These are phyloP conservation scores for Lagorchestes hirsutus DNA, from an alignment of 2,797 vertebrate genomes.

Conservation along the genomic window DNA sequence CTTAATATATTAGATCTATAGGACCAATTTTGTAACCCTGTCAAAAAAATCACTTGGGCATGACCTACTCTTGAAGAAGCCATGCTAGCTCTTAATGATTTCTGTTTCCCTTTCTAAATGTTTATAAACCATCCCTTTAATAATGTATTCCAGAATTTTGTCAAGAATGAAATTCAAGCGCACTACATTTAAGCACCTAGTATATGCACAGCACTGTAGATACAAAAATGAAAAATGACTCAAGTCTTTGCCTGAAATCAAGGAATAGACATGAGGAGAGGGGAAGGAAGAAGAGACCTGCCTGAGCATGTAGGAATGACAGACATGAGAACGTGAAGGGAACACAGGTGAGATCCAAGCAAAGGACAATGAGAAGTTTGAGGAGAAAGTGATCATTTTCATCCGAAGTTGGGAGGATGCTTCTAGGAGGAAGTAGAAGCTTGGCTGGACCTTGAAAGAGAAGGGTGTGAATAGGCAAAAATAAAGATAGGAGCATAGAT, in stretches of 20 bases:
- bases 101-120: background rate
- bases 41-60: background rate
- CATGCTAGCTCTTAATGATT: background rate
- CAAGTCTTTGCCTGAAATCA: background rate
- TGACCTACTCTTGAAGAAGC: background rate
- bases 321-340: background rate
- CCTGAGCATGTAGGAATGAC: background rate
- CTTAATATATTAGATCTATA: background rate
- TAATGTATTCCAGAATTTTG: background rate
- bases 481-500: background rate
- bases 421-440: background rate
- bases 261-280: background rate
- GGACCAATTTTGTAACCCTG: background rate
- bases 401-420: too few relatives aligned
- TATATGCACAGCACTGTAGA: background rate
- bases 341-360: background rate
- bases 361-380: background rate
- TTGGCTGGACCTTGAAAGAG: background rate
- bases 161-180: background rate
- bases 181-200: background rate
- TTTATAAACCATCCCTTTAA: background rate
- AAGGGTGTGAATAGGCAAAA: background rate
- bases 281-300: background rate
- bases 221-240: background rate
- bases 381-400: background rate